These are phyloP conservation scores for Lochmaea capreae DNA, from an alignment of 2,888 invertebrate species.

Conservation along the genomic window DNA sequence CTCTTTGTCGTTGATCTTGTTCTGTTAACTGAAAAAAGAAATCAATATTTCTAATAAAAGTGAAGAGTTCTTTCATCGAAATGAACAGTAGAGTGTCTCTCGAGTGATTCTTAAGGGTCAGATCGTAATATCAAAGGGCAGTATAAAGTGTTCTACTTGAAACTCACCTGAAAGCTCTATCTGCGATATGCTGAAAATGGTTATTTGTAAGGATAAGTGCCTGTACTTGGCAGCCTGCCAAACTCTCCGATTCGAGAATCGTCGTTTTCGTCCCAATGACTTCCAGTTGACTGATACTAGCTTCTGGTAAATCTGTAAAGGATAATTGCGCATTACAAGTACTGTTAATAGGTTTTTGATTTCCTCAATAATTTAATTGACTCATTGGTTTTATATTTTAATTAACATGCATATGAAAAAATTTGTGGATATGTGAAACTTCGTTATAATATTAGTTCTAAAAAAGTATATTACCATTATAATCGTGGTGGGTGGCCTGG, in stretches of 20 bases:
- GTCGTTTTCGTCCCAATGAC: constrained; percentile 85
- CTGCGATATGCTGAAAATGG: constrained; percentile 82
- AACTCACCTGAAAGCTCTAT: constrained; percentile 80
- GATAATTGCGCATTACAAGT: constrained; percentile 20
- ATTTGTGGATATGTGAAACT: too few species aligned
- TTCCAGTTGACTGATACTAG: constrained; percentile 84
- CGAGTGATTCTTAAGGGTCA: constrained; percentile 5
- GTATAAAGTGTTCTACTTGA: constrained; percentile 15
- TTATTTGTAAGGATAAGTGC: constrained; percentile 87
- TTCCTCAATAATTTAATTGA: not conserved
- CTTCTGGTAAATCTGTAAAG: constrained; percentile 81
- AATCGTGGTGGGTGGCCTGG: too few species aligned
- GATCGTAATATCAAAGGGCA: constrained; percentile 16
- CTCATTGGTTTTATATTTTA: too few species aligned
- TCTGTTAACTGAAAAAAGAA: not conserved
- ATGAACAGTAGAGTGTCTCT: not conserved
- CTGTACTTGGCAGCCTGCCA: constrained; percentile 81
- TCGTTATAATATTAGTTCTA: too few species aligned
- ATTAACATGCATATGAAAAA: too few species aligned
- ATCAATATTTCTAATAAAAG: constrained; percentile 4
- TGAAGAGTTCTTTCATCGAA: not conserved
- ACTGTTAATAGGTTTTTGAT: not conserved
- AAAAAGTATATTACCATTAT: too few species aligned
- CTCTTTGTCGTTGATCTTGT: not conserved
- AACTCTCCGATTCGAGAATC: constrained; percentile 82